phyloP scores from a whole-genome alignment of 2,113 vertebrate genomes.

The Plotosus lineatus region DNA sequence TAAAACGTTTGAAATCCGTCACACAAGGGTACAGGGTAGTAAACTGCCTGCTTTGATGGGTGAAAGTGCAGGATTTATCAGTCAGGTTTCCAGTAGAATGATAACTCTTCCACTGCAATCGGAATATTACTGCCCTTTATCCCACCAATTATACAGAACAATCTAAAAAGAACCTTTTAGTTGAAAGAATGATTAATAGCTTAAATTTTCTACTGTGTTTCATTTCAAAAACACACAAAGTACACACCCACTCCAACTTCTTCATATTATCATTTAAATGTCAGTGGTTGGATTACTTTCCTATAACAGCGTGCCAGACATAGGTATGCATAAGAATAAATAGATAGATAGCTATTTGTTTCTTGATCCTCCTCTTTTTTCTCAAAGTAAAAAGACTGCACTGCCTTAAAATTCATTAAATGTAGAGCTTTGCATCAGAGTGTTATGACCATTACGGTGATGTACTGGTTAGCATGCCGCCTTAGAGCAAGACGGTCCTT shows the following conservation, averaged over 20 bases:
- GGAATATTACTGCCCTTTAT: not conserved
- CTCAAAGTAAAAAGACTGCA: too few species aligned
- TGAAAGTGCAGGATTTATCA: constrained; percentile 8
- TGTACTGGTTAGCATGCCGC: too few species aligned
- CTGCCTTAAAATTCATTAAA: too few species aligned
- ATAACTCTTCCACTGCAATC: not conserved
- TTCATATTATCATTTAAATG: not conserved
- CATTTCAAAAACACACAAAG: not conserved
- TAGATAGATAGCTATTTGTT: too few species aligned
- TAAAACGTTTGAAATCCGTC: constrained; percentile 9
- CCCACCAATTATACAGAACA: not conserved
- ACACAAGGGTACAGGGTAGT: not conserved
- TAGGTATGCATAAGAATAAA: too few species aligned
- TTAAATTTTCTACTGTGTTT: not conserved
- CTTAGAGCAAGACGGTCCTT: too few species aligned
- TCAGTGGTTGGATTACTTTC: not conserved
- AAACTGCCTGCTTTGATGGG: not conserved
- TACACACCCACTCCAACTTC: not conserved
- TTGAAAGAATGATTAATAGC: not conserved
- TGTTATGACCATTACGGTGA: too few species aligned
- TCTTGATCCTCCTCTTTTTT: too few species aligned
- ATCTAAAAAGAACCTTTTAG: not conserved
- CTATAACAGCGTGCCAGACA: not conserved
- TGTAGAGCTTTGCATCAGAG: too few species aligned
- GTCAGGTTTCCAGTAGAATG: not conserved